phyloP scores from a whole-genome alignment of 2,888 invertebrate genomes.

The Latrodectus elegans region DNA sequence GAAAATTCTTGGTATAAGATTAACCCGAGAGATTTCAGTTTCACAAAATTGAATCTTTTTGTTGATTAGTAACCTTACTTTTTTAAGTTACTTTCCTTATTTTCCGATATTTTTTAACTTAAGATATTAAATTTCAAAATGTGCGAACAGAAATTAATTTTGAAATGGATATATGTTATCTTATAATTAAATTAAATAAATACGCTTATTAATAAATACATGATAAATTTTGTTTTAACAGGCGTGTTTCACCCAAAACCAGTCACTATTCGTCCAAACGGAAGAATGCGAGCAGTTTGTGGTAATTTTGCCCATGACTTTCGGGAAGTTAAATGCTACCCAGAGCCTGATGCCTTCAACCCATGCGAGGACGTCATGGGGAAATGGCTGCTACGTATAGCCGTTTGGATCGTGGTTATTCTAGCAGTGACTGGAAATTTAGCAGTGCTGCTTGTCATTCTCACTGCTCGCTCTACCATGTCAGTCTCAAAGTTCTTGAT shows the following conservation, averaged over 20 bases:
- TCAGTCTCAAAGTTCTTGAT: conserved; percentile 84
- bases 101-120: no score
- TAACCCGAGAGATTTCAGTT: no score
- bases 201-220: no score
- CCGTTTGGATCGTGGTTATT: conserved; percentile 88
- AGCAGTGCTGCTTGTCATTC: conserved; percentile 87
- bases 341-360: conserved; percentile 86
- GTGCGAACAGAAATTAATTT: no score
- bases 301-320: conserved; percentile 76
- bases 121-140: no score
- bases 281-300: conserved; percentile 76
- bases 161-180: no score
- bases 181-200: no score
- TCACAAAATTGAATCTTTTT: no score
- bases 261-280: conserved; percentile 73
- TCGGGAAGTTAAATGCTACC: conserved; percentile 79
- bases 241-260: conserved; percentile 77
- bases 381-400: conserved; percentile 83
- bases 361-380: conserved; percentile 95
- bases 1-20: no score
- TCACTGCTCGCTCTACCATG: conserved; percentile 76
- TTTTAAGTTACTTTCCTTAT: no score
- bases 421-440: conserved; percentile 86
- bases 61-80: no score
- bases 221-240: conserved; percentile 3